These are phyloP conservation scores for Thymelicus acteon DNA, from an alignment of 2,888 invertebrate species.

Conservation along the genomic window DNA sequence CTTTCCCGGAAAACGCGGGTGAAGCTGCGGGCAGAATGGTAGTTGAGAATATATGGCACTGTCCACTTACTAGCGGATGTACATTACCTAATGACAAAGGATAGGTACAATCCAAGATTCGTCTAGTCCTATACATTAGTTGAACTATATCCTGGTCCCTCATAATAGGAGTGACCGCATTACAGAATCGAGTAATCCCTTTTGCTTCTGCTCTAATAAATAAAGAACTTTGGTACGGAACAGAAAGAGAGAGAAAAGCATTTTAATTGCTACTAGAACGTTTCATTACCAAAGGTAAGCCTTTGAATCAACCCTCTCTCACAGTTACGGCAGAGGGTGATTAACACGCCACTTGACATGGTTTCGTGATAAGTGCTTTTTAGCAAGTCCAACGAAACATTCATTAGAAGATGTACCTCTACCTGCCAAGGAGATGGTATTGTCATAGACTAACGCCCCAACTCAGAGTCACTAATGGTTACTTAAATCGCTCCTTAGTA, in stretches of 20 bases:
- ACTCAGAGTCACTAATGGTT: too few relatives aligned
- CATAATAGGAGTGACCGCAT: too few relatives aligned
- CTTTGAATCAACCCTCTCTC: conserved; percentile 1
- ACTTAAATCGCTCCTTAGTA: too few relatives aligned
- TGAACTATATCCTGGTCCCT: too few relatives aligned
- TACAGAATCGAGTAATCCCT: too few relatives aligned
- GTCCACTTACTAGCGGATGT: too few relatives aligned
- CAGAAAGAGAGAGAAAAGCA: neutral
- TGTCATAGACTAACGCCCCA: neutral
- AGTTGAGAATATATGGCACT: too few relatives aligned
- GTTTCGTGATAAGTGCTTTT: conserved; percentile 1
- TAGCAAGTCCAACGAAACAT: conserved; percentile 4
- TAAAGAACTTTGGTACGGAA: neutral
- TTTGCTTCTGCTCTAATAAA: neutral
- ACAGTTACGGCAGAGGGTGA: neutral
- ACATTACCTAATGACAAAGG: too few relatives aligned
- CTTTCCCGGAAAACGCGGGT: too few relatives aligned
- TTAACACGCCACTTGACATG: conserved; percentile 3
- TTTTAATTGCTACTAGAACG: neutral
- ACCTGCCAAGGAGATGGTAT: neutral
- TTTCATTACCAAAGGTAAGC: conserved; percentile 1
- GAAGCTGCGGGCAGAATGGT: too few relatives aligned
- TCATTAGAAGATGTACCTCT: neutral
- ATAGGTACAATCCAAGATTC: too few relatives aligned
- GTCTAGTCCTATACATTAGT: too few relatives aligned